phyloP scores from a whole-genome alignment of 2,888 invertebrate species.

The Apodemia hepburni region DNA sequence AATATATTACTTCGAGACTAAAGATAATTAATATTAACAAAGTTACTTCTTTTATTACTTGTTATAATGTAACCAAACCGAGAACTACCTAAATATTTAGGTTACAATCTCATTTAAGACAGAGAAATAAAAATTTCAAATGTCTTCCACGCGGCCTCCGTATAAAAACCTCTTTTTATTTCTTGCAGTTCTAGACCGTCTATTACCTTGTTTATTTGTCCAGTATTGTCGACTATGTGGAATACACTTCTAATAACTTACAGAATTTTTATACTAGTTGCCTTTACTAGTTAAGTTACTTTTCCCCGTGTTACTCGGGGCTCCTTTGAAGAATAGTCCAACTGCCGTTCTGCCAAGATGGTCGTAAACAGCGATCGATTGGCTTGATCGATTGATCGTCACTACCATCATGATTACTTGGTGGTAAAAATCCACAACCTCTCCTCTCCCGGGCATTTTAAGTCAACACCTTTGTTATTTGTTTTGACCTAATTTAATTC shows the following conservation, averaged over 20 bases:
- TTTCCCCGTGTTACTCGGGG: no score
- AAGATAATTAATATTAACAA: constrained; percentile 24
- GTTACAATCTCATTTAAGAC: background rate
- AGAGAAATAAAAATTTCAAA: background rate
- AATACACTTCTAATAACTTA: background rate
- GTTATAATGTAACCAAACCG: background rate
- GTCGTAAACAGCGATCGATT: no score
- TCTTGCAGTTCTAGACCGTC: background rate
- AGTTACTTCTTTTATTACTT: background rate
- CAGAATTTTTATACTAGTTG: background rate
- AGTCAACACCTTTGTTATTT: no score
- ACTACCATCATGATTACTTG: no score
- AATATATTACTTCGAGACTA: constrained; percentile 65
- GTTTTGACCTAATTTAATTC: no score
- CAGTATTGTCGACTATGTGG: background rate
- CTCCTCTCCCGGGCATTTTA: no score
- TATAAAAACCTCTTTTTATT: background rate
- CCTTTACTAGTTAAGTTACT: no score
- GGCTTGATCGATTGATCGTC: no score
- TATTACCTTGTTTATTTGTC: background rate
- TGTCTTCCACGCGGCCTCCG: background rate
- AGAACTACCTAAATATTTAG: background rate
- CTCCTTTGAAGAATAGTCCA: no score
- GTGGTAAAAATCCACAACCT: no score
- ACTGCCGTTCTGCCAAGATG: no score